Conservation (phyloP, 2,113 vertebrate genomes). For the Lontra canadensis region DNA sequence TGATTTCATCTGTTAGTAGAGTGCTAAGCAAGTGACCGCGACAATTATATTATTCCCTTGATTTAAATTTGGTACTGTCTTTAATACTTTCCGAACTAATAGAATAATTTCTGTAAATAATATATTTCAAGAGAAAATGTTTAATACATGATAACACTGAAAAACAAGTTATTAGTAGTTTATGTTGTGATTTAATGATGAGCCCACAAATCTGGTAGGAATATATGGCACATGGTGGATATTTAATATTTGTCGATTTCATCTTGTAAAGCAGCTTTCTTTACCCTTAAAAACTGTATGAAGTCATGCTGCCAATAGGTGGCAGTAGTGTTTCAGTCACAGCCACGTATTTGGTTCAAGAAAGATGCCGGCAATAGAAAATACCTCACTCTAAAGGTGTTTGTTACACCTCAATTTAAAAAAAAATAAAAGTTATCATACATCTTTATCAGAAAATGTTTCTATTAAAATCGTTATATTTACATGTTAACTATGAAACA, state of each 20-base stretch:
- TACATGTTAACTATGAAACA: background rate
- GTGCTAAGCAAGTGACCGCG: background rate
- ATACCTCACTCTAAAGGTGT: background rate
- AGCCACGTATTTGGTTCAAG: background rate
- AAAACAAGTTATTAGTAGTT: background rate
- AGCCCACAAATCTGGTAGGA: background rate
- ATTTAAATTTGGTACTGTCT: background rate
- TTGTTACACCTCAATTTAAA: background rate
- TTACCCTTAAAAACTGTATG: background rate
- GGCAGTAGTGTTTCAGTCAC: background rate
- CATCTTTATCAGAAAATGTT: slow-evolving; percentile 20
- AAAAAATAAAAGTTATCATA: background rate
- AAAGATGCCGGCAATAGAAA: background rate
- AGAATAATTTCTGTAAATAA: slow-evolving; percentile 42
- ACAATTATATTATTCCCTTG: background rate
- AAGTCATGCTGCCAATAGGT: slow-evolving; percentile 18
- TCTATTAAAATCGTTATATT: background rate
- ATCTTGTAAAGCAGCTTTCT: background rate
- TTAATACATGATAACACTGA: background rate
- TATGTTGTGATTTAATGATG: background rate
- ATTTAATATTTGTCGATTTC: slow-evolving; percentile 7
- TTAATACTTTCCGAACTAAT: background rate
- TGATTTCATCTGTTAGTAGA: background rate
- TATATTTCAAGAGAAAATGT: background rate
- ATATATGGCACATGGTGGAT: background rate